These are phyloP conservation scores for Harpalus rufipes DNA, from an alignment of 2,888 invertebrate genomes.

Conservation along the genomic window DNA sequence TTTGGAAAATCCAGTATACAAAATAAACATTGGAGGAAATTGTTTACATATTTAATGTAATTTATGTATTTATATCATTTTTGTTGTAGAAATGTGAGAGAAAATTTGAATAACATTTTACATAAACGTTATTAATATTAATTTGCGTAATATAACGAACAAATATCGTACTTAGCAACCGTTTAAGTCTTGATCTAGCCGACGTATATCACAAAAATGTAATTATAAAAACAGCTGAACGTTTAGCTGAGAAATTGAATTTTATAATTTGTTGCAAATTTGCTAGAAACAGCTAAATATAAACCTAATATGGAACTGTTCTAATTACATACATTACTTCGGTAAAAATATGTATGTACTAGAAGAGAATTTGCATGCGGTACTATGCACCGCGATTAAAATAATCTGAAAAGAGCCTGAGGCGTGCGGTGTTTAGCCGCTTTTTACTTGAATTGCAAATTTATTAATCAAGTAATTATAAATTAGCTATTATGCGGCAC, in stretches of 20 bases:
- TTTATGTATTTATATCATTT: background rate
- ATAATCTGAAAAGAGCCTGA: slow-evolving; percentile 47
- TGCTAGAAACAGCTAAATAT: slow-evolving; percentile 37
- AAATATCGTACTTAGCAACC: background rate
- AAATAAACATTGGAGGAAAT: too few species aligned
- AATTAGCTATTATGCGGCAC: slow-evolving; percentile 57
- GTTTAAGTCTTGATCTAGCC: slow-evolving; percentile 12
- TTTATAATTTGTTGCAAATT: slow-evolving; percentile 22
- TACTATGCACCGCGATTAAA: slow-evolving; percentile 28
- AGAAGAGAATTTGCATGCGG: slow-evolving; percentile 41
- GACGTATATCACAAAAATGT: slow-evolving; percentile 16
- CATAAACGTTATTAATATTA: background rate
- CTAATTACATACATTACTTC: slow-evolving; percentile 46
- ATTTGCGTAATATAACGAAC: slow-evolving; percentile 12
- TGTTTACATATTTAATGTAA: too few species aligned
- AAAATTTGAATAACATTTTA: slow-evolving; percentile 3
- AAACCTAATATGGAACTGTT: slow-evolving; percentile 45
- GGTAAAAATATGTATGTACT: slow-evolving; percentile 28
- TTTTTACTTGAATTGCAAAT: slow-evolving; percentile 60
- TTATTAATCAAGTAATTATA: slow-evolving; percentile 61
- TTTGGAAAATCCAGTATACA: too few species aligned
- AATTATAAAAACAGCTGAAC: slow-evolving; percentile 2
- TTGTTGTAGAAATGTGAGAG: background rate
- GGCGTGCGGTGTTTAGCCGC: slow-evolving; percentile 34
- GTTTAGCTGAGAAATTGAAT: slow-evolving; percentile 26